Evolutionary conservation across 2,113 vertebrate species (phyloP), one percentile per base, ranked within the genome.

Genomic region (Dinomys branickii): DNA sequence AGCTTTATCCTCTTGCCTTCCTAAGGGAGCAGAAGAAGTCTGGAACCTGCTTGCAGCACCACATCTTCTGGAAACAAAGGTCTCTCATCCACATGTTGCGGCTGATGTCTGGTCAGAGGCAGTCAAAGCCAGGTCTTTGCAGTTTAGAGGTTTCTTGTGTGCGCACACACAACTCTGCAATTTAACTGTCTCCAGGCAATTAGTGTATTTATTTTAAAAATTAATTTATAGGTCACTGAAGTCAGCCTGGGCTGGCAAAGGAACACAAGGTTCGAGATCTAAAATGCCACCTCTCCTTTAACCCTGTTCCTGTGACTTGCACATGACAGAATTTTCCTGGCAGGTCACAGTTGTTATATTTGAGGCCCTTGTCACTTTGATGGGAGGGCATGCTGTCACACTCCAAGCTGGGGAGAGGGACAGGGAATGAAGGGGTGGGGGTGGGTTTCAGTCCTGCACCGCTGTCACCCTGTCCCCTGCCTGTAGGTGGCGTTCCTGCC

Each of bases 81-180:
- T 24, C 69, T 1, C 56, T 10, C 41, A 2, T 7, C 38, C 50
- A 30, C 47, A 16, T 0, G 0, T 41, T 30, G 19, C 19, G 13
- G 50, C 5, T 52, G 86, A 44, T 7, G 5, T 77, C 28, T 61
- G 61, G n/a, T 67, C 58, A 54, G 24, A 41, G 56, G 73, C 3
- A 9, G 44, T 22, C 54, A 26, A 47, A 38, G n/a, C 41, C 61
- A 33, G 78, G 22, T 22, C 44, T n/a, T 61, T 92, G 47, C 30
- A 56, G 26, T 65, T 88, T 47, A 26, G 86, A 78, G 38, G 7
- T 7, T 90, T 92, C 59, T 47, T 52, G 61, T 44, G 82, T 61
- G 59, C 56, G n/a, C 26, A 19, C 63, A 54, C 52, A 67, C 38
- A 38, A 26, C 5, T 28, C 58, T 58, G 24, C 38, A 12, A 24